phyloP scores from a whole-genome alignment of 2,888 invertebrate genomes.

The Resseliella maxima region DNA sequence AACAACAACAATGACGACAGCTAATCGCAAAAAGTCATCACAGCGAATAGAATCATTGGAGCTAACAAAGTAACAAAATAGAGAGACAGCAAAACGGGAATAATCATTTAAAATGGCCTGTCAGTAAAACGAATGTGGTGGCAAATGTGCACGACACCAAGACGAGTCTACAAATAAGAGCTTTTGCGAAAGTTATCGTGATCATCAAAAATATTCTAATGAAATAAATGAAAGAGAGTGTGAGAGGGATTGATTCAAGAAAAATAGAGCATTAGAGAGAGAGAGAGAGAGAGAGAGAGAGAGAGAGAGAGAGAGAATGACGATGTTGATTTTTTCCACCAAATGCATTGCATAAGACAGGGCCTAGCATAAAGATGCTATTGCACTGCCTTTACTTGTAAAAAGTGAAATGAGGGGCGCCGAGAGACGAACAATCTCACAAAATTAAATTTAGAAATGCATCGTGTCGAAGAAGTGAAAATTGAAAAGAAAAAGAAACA shows the following conservation, averaged over 20 bases:
- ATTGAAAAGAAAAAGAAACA: background rate
- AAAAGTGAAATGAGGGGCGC: background rate
- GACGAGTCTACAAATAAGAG: background rate
- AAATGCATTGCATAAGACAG: background rate
- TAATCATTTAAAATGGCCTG: background rate
- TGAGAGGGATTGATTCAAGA: too few relatives aligned
- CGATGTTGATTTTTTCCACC: background rate
- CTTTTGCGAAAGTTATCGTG: constrained; percentile 35
- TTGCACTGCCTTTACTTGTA: background rate
- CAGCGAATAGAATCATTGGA: constrained; percentile 2
- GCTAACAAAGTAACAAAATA: background rate
- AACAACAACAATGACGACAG: background rate
- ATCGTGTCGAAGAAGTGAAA: background rate
- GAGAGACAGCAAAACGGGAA: background rate
- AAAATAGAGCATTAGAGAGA: too few relatives aligned
- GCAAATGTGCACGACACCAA: background rate
- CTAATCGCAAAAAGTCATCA: background rate
- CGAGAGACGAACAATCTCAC: background rate
- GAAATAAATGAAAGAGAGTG: background rate
- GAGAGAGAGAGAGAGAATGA: background rate
- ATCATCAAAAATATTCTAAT: constrained; percentile 24
- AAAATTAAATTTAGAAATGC: constrained; percentile 50
- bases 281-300: background rate
- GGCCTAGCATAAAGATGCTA: background rate
- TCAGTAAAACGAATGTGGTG: background rate